Base-by-base conservation (phyloP, 2,797 vertebrate species). In the Betta splendens region DNA sequence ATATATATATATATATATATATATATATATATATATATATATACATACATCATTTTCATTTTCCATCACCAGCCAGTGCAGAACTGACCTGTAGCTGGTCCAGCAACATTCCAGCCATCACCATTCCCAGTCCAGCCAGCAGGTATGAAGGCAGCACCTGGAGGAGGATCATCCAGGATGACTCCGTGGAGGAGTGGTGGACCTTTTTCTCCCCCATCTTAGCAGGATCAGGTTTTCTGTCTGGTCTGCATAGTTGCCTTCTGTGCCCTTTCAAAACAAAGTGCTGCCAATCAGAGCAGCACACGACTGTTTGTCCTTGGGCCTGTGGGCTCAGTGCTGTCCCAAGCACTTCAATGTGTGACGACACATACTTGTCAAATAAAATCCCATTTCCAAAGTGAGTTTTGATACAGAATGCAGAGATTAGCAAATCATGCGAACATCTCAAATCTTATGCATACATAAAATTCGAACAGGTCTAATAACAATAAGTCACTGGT, bases 71-170 rank as follows among this genome's bases (percentile, higher is more conserved):
- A 44, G 17, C 23, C n/a, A 2, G 13, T 18, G 21, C 8, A 40
- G 54, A 3, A 77, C 89, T 74, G 33, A 98, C 96, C 96, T 96
- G 94, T 53, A 93, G 89, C 17, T 73, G 80, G 86, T 96, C 92
- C 86, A 97, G 81, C 72, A 96, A 87, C 86, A 95, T 77, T 28
- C 96, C 95, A 0, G 96, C 94, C 20, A 85, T 79, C 44, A 95
- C 91, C 91, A 95, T 93, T 32, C 94, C 95, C 69, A 96, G 80
- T 40, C 95, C 95, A 4, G 95, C 94, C 26, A 95, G 75, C 51
- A 94, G 54, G 80, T 93, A 95, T 0, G 93, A 91, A 54, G 91
- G 71, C 35, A 93, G 45, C 67, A 96, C 94, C 82, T 98, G 95
- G 2, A 94, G 78, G 51, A 80, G 89, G 47, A 95, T 91, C 22